phyloP scores from a whole-genome alignment of 35 echinoderm and acorn worm species.

The Acanthaster planci region DNA sequence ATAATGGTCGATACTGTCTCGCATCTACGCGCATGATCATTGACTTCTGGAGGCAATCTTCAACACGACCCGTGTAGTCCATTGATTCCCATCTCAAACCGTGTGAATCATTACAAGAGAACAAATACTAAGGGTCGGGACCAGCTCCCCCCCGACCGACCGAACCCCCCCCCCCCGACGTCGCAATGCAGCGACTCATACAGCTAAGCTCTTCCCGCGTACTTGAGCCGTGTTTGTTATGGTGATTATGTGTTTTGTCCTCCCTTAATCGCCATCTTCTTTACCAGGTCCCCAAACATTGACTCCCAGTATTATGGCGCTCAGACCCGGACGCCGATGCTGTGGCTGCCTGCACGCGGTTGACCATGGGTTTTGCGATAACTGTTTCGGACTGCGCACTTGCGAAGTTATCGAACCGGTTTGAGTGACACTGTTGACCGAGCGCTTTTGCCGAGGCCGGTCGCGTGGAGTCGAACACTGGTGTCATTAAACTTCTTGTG shows the following conservation, averaged over 20 bases:
- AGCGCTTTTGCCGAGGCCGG: not conserved
- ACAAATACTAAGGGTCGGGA: not conserved
- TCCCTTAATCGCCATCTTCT: slow-evolving; percentile 15
- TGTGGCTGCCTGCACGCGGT: slow-evolving; percentile 8
- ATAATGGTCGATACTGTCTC: too few species aligned
- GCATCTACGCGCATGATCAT: too few species aligned
- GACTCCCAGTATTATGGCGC: slow-evolving; percentile 27
- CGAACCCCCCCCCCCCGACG: not conserved
- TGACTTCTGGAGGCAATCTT: not conserved
- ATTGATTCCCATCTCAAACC: not conserved
- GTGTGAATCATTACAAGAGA: slow-evolving; percentile 20
- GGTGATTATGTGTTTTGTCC: slow-evolving; percentile 28
- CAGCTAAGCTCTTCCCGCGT: slow-evolving; percentile 9
- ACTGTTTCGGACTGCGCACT: too few species aligned
- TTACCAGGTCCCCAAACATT: slow-evolving; percentile 24
- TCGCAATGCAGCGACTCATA: not conserved
- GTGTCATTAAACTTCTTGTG: slow-evolving; percentile 3
- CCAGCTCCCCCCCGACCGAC: too few species aligned
- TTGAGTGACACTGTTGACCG: too few species aligned
- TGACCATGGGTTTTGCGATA: not conserved
- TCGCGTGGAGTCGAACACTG: slow-evolving; percentile 9
- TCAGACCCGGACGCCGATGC: not conserved
- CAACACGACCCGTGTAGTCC: not conserved
- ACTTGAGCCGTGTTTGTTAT: slow-evolving; percentile 28
- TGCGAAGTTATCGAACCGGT: too few species aligned